Evolutionary conservation across 2,888 invertebrate species (phyloP).

Genomic region (Nemoura dubitans): DNA sequence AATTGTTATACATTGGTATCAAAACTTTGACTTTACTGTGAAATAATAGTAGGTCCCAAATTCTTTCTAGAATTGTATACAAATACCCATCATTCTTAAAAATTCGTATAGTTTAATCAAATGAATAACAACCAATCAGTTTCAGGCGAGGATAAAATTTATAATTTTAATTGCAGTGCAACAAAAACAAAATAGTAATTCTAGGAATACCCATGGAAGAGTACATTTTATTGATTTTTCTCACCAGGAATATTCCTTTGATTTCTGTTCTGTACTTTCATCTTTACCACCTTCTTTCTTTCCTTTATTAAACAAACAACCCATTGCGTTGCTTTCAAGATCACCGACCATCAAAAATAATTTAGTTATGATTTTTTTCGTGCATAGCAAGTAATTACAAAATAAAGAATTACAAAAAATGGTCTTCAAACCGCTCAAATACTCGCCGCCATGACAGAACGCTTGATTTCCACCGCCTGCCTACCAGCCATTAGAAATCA

Average conservation of each 20-base stretch:
- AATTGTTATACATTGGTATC: too few relatives aligned
- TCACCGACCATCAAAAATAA: background rate
- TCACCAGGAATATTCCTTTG: slow-evolving; percentile 48
- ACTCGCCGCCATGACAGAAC: slow-evolving; percentile 12
- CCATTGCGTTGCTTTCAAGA: background rate
- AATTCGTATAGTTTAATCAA: too few relatives aligned
- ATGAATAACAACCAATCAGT: too few relatives aligned
- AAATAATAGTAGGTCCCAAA: too few relatives aligned
- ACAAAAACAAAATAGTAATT: too few relatives aligned
- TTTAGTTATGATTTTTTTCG: background rate
- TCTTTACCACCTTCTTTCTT: background rate
- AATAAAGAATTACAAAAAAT: background rate
- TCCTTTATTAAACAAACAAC: slow-evolving; percentile 31
- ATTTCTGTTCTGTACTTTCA: slow-evolving; percentile 14
- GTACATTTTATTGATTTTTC: background rate
- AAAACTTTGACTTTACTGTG: too few relatives aligned
- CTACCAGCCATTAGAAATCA: background rate
- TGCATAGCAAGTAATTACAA: background rate
- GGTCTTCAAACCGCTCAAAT: background rate
- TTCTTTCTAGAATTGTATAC: too few relatives aligned
- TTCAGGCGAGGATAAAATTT: too few relatives aligned
- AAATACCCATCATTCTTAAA: too few relatives aligned
- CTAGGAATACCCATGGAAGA: too few relatives aligned
- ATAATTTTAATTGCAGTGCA: too few relatives aligned
- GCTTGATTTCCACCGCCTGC: background rate